Percentiles rank a stretch among this genome's conserved stretches.
Evolutionary conservation across 1,140 invertebrate species (phyloP).

Genomic region (Magallana gigas): DNA sequence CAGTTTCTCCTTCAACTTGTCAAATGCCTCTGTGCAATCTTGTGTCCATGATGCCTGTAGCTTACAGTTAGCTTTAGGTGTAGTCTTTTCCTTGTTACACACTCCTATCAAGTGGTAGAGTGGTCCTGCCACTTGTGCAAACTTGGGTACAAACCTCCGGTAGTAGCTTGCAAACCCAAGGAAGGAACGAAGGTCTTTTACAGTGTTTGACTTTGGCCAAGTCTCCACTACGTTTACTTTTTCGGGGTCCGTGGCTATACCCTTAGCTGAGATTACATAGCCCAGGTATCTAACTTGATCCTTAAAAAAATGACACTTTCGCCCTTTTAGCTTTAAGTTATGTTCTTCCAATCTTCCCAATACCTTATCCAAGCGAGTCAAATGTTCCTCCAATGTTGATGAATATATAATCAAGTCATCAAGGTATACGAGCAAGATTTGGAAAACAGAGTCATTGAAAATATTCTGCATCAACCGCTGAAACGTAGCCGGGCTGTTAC

Average conservation of each 20-base stretch:
- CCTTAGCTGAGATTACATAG: conserved; percentile 48
- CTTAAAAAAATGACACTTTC: conserved; percentile 46
- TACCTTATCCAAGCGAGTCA: conserved; percentile 23
- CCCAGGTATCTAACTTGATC: conserved; percentile 37
- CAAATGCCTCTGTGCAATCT: conserved; percentile 49
- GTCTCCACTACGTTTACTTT: conserved; percentile 64
- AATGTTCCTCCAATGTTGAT: conserved; percentile 39
- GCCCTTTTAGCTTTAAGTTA: conserved; percentile 42
- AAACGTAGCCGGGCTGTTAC: conserved; percentile 56
- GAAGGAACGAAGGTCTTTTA: conserved; percentile 67
- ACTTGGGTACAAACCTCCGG: conserved; percentile 42
- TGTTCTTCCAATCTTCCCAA: conserved; percentile 33
- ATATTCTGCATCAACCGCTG: conserved; percentile 59
- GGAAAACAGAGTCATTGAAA: conserved; percentile 42
- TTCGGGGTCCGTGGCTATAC: conserved; percentile 54
- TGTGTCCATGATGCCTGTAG: conserved; percentile 46
- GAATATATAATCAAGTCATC: conserved; percentile 55
- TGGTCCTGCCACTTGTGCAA: conserved; percentile 46
- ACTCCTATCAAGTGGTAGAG: conserved; percentile 41
- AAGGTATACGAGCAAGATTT: conserved; percentile 54
- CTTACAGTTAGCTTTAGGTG: background rate
- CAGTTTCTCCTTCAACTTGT: conserved; percentile 46
- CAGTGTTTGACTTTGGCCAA: conserved; percentile 67
- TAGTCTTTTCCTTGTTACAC: background rate
- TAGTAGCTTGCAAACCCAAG: conserved; percentile 54